Percentiles rank a stretch among this genome's conserved stretches.
Evolutionary conservation across 1,140 invertebrate genomes (phyloP).

Genomic region (Aleiodes sp.): DNA sequence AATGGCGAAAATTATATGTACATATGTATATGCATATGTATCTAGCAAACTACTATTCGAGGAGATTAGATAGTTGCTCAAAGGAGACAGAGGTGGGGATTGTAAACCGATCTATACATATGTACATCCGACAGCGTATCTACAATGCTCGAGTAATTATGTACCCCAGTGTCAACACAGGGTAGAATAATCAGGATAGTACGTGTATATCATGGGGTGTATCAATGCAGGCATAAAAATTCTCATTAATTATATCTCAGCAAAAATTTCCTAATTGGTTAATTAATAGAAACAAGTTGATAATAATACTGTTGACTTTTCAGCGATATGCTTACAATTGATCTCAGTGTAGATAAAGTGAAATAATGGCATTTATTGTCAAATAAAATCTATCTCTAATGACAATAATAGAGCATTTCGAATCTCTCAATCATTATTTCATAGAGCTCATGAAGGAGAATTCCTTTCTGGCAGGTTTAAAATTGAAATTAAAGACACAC

Average conservation of each 20-base stretch:
- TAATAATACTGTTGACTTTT: no score
- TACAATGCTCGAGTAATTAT: slow-evolving; percentile 38
- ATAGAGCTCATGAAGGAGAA: no score
- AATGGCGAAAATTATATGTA: slow-evolving; percentile 16
- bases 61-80: slow-evolving; percentile 35
- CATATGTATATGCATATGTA: slow-evolving; percentile 15
- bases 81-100: slow-evolving; percentile 2
- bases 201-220: slow-evolving; percentile 16
- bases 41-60: slow-evolving; percentile 17
- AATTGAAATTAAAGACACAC: no score
- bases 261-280: background rate
- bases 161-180: slow-evolving; percentile 35
- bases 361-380: no score
- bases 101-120: slow-evolving; percentile 34
- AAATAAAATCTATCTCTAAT: no score
- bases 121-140: slow-evolving; percentile 27
- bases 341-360: no score
- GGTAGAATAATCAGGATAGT: slow-evolving; percentile 34
- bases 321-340: no score
- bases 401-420: no score
- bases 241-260: background rate
- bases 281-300: no score
- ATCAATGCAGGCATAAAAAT: slow-evolving; percentile 1
- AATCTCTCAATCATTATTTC: no score
- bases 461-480: no score